Conservation (phyloP, 2,888 invertebrate species). For the Drosophila emarginata region DNA sequence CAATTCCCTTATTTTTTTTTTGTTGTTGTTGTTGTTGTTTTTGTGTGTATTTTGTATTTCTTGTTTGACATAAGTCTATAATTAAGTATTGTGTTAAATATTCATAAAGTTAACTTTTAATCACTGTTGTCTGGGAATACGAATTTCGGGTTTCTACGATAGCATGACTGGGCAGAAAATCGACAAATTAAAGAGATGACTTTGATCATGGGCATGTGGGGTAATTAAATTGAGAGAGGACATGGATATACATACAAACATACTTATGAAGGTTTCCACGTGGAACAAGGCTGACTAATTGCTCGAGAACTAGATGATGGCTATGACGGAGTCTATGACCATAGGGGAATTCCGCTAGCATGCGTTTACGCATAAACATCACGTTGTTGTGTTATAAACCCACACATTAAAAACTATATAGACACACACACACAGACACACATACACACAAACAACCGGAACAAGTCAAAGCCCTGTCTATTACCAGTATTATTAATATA, state of each 20-base stretch:
- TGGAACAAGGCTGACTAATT: constrained; percentile 11
- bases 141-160: constrained; percentile 4
- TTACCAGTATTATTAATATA: constrained; percentile 5
- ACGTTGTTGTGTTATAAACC: constrained; percentile 3
- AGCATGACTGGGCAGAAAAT: constrained; percentile 7
- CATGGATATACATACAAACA: background rate
- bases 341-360: background rate
- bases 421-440: background rate
- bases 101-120: constrained; percentile 7
- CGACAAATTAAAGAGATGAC: background rate
- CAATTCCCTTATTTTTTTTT: background rate
- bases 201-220: background rate
- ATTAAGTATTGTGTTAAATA: constrained; percentile 13
- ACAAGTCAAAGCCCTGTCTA: constrained; percentile 18
- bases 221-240: constrained; percentile 1
- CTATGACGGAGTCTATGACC: too few relatives aligned
- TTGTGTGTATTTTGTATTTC: background rate
- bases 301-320: background rate
- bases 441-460: constrained; percentile 2
- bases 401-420: background rate
- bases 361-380: constrained; percentile 4
- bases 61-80: constrained; percentile 2
- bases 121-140: constrained; percentile 8
- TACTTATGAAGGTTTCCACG: background rate
- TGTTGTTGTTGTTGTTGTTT: background rate